phyloP scores from a whole-genome alignment of 64 coral and sea anemone genomes.

The Stichodactyla mertensii region DNA sequence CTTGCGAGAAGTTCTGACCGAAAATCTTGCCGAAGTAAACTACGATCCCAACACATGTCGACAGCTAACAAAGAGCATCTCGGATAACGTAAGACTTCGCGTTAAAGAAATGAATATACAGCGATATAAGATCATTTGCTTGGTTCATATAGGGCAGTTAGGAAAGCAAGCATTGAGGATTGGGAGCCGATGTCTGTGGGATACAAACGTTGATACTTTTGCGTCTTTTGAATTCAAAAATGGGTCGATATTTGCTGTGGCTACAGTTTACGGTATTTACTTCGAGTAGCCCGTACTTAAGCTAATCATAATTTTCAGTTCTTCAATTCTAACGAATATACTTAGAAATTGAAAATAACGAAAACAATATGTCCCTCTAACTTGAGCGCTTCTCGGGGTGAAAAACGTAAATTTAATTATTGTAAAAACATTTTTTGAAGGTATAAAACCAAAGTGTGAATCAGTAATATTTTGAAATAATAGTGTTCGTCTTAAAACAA shows the following conservation, averaged over 20 bases:
- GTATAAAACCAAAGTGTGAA: too few species aligned
- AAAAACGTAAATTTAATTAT: too few species aligned
- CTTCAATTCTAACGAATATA: too few species aligned
- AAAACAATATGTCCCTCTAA: too few species aligned
- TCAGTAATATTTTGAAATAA: too few species aligned
- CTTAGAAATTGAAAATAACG: too few species aligned
- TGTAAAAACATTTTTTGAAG: too few species aligned
- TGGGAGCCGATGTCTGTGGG: constrained; percentile 93
- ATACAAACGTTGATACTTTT: constrained; percentile 66
- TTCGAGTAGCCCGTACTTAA: constrained; percentile 53
- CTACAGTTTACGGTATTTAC: constrained; percentile 87
- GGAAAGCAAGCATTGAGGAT: constrained; percentile 68
- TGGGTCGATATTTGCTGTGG: constrained; percentile 75
- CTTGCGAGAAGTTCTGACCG: constrained; percentile 66
- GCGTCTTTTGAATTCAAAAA: constrained; percentile 78
- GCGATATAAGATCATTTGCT: constrained; percentile 78
- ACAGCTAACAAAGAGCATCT: constrained; percentile 76
- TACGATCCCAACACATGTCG: constrained; percentile 81
- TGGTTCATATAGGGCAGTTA: constrained; percentile 85
- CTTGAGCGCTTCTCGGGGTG: not conserved
- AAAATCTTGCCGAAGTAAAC: constrained; percentile 56
- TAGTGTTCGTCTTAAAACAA: too few species aligned
- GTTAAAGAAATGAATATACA: constrained; percentile 78
- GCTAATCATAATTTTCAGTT: not conserved
- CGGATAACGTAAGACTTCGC: constrained; percentile 64